Evolutionary conservation across 1,140 invertebrate genomes (phyloP).

Genomic region (Tribolium madens): DNA sequence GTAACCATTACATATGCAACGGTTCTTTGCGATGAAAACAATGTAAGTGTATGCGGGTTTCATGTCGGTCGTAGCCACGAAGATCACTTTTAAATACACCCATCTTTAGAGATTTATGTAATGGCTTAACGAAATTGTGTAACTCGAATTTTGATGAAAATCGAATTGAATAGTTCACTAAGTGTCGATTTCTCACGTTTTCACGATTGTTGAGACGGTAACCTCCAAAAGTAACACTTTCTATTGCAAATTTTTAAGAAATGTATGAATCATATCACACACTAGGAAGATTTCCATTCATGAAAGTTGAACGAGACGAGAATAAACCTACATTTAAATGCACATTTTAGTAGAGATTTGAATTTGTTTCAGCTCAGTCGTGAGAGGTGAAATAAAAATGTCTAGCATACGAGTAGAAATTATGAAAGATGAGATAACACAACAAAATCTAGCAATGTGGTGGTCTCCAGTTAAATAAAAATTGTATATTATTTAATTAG

Average conservation of each 20-base stretch:
- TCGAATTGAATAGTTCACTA: slow-evolving; percentile 16
- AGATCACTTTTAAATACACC: neutral
- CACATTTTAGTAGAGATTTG: too few species aligned
- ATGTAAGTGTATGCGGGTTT: neutral
- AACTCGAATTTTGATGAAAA: slow-evolving; percentile 11
- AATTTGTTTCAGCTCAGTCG: neutral
- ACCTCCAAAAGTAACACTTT: slow-evolving; percentile 22
- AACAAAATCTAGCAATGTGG: too few species aligned
- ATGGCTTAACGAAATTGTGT: neutral
- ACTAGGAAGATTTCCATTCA: neutral
- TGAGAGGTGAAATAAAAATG: too few species aligned
- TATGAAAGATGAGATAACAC: too few species aligned
- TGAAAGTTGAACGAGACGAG: neutral
- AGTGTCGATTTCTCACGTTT: slow-evolving; percentile 27
- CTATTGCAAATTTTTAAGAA: neutral
- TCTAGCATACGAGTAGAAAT: too few species aligned
- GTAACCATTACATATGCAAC: slow-evolving; percentile 18
- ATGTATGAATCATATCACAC: neutral
- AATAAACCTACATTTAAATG: neutral
- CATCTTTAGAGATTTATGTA: slow-evolving; percentile 2
- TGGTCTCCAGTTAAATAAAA: too few species aligned
- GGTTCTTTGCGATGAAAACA: slow-evolving; percentile 7
- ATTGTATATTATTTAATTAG: too few species aligned
- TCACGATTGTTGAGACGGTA: slow-evolving; percentile 3
- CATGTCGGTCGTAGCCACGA: neutral